These are phyloP conservation scores for Dasypus novemcinctus DNA, from an alignment of 2,113 vertebrate genomes.

Conservation along the genomic window DNA sequence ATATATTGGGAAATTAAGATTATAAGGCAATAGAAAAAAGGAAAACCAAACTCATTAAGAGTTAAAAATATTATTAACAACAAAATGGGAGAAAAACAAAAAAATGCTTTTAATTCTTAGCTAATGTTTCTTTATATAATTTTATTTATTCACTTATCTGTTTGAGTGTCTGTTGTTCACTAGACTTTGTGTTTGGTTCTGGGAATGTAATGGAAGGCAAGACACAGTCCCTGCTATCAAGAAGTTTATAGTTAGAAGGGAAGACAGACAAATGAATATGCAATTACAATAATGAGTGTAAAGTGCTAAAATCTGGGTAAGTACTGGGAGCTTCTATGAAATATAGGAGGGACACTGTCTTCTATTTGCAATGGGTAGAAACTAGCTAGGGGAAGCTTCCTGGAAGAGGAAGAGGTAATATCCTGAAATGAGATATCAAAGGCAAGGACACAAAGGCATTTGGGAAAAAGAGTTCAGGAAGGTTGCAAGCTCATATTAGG, in stretches of 20 bases:
- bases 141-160: background rate
- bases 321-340: background rate
- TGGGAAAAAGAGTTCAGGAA: background rate
- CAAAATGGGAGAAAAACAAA: background rate
- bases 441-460: background rate
- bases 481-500: background rate
- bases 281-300: background rate
- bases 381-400: background rate
- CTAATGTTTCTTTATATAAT: background rate
- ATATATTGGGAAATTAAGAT: background rate
- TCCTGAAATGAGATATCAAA: background rate
- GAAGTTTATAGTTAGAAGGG: background rate
- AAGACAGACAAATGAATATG: background rate
- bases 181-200: constrained; percentile 5
- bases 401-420: background rate
- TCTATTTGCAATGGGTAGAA: background rate
- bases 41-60: constrained; percentile 1
- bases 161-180: background rate
- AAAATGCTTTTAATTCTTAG: background rate
- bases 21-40: background rate
- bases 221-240: background rate
- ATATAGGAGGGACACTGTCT: background rate
- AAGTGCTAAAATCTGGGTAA: background rate
- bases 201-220: background rate
- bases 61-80: constrained; percentile 5